These are phyloP conservation scores for Magallana angulata DNA, from an alignment of 1,140 invertebrate genomes.

Conservation along the genomic window DNA sequence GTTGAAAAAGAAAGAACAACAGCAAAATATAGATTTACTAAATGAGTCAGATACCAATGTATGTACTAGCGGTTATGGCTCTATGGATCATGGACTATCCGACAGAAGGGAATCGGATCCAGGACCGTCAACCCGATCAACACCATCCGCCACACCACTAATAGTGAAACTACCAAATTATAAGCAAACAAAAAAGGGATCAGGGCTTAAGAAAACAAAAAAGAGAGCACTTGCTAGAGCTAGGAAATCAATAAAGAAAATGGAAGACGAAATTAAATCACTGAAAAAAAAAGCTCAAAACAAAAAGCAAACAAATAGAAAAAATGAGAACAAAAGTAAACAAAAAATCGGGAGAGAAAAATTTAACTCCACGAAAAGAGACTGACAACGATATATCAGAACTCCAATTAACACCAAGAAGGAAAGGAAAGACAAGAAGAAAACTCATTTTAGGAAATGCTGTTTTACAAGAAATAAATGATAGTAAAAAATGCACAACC, in stretches of 20 bases:
- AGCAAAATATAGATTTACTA: no score
- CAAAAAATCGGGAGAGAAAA: neutral
- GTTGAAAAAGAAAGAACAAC: neutral
- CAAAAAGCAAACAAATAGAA: neutral
- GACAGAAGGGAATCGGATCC: neutral
- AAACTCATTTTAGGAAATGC: slow-evolving; percentile 34
- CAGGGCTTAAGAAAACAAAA: slow-evolving; percentile 28
- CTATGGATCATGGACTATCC: neutral
- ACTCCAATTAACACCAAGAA: slow-evolving; percentile 47
- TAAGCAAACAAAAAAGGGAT: neutral
- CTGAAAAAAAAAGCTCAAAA: slow-evolving; percentile 25
- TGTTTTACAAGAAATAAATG: slow-evolving; percentile 15
- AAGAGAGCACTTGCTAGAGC: slow-evolving; percentile 21
- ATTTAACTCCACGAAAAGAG: neutral
- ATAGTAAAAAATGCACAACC: slow-evolving; percentile 9
- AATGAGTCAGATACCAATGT: neutral
- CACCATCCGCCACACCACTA: neutral
- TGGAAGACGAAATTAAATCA: neutral
- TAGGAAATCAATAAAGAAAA: neutral
- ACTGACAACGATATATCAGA: neutral
- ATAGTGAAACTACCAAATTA: slow-evolving; percentile 40
- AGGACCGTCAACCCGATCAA: no score
- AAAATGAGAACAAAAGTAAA: slow-evolving; percentile 29
- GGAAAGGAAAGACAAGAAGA: slow-evolving; percentile 1
- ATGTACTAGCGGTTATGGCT: slow-evolving; percentile 9